These are phyloP conservation scores for Tetrao urogallus DNA, from an alignment of 2,113 vertebrate species.

Conservation along the genomic window DNA sequence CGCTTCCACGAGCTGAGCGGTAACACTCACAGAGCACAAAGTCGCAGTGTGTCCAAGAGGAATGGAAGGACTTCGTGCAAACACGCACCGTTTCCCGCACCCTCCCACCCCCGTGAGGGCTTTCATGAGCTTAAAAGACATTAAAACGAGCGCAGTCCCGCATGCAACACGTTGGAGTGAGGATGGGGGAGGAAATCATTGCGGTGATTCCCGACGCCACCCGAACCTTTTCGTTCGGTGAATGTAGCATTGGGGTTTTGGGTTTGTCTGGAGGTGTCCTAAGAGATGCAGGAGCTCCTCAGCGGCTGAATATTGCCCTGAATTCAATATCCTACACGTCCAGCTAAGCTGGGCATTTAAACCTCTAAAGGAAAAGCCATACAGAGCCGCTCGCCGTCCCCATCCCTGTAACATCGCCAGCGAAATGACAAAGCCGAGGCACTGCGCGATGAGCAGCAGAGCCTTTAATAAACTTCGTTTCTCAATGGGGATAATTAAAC, in stretches of 20 bases:
- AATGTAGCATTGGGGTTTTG: not conserved
- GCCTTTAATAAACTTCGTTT: not conserved
- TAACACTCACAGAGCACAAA: not conserved
- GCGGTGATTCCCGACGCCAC: not conserved
- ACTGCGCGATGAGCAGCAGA: not conserved
- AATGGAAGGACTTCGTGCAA: not conserved
- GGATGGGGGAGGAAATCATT: not conserved
- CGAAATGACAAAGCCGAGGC: rapidly evolving
- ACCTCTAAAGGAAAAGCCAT: rapidly evolving
- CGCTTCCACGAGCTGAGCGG: not conserved
- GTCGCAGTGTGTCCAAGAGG: too few relatives aligned
- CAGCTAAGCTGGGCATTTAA: rapidly evolving
- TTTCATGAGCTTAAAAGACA: not conserved
- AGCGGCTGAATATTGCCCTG: not conserved
- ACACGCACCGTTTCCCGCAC: rapidly evolving
- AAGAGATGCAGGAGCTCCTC: not conserved
- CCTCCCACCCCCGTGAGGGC: rapidly evolving
- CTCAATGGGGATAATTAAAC: not conserved
- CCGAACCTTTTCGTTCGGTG: not conserved
- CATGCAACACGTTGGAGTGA: rapidly evolving
- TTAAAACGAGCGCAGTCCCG: not conserved
- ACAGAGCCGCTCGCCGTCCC: not conserved
- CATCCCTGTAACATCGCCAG: rapidly evolving
- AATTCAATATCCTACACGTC: rapidly evolving
- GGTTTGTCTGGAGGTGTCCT: not conserved